Base-by-base conservation (phyloP, 2,113 vertebrate genomes). In the Plecturocebus donacophilus region DNA sequence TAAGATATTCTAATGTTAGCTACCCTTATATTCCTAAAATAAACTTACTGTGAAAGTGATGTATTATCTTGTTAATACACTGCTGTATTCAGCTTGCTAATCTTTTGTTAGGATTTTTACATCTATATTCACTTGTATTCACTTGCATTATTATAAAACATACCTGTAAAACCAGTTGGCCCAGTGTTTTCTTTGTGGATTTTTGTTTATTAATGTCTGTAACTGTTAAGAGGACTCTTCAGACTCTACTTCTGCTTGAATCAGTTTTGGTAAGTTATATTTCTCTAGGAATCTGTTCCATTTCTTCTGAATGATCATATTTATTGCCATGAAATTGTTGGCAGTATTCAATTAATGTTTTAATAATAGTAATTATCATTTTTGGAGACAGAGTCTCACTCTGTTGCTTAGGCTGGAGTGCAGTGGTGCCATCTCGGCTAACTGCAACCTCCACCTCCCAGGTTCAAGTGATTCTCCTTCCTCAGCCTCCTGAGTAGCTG, bases 231-330 rank as follows among this genome's bases (percentile, higher is more conserved):
- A 79, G 58, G 17, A 42, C 47, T 47, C n/a, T 56, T 77, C 45
- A 54, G 81, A 77, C 17, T 58, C 11, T 47, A 58, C 47, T 56
- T 84, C 38, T 83, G 8, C 47, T 47, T 81, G 23, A 71, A 25
- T 91, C 32, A 23, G 47, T 45, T 84, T 70, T 52, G 40, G 30
- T 45, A 79, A 66, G 47, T 19, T 80, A 6, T 49, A 35, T 40
- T 81, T 82, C 82, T 35, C 71, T 61, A 85, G 38, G 58, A 75
- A 42, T 84, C 27, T 75, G n/a, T 47, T 76, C 23, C 23, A 77
- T 76, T 95, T 95, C 56, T 83, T 90, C 70, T 85, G 85, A 83
- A 49, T 68, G n/a, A 68, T 38, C 38, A 38, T 45, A 94, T 30
- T 71, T 70, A 71, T 8, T 70, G 64, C 40, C 84, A 76, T 32